Evolutionary conservation across 2,113 vertebrate genomes (phyloP), one percentile per base, ranked within the genome.

Genomic region (Sinocyclocheilus rhinocerous): DNA sequence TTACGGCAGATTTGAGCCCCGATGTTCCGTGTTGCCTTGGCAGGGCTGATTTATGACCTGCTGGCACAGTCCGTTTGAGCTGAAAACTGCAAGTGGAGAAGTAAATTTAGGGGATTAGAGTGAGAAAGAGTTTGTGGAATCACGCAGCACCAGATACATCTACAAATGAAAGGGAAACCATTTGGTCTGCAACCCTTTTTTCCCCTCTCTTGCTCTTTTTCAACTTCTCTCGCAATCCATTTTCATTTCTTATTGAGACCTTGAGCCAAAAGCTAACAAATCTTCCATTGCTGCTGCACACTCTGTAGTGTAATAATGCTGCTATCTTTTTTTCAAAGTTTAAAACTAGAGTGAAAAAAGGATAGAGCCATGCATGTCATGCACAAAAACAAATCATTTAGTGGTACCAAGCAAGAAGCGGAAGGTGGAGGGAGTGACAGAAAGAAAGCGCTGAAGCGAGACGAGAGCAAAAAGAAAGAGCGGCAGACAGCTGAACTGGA

Each of bases 401-500:
- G 18, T 78, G 84, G 83, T 82, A 82, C 72, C 76, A 55, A 70
- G 29, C 63, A 52, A 78, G 36, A 75, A 50, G 57, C 15, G 36
- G 6, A 12, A 1, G 11, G 55, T 15, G 29, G 36, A 24, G 15
- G 39, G 26, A 39, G 5, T 2, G 78, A 67, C 57, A 50, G 20
- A 33, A 45, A 42, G 83, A 22, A n/a, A 73, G 76, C 8, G 6
- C 45, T 24, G 48, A 39, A 42, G 18, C 9, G 15, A 52, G 42
- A n/a, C 42, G 26, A 65, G 59, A 84, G 48, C 22, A 26, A 6
- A 61, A 33, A 76, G 15, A 76, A 15, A 73, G 76, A 75, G 22
- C 10, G 92, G 93, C 52, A n/a, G 55, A 48, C 57, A 72, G 65
- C 82, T 84, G 81, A 90, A 89, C 87, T 89, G 86, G 87, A 76